Evolutionary conservation across 1,140 invertebrate genomes (phyloP), one percentile per base, ranked within the genome.

Genomic region (Papilio dardanus): DNA sequence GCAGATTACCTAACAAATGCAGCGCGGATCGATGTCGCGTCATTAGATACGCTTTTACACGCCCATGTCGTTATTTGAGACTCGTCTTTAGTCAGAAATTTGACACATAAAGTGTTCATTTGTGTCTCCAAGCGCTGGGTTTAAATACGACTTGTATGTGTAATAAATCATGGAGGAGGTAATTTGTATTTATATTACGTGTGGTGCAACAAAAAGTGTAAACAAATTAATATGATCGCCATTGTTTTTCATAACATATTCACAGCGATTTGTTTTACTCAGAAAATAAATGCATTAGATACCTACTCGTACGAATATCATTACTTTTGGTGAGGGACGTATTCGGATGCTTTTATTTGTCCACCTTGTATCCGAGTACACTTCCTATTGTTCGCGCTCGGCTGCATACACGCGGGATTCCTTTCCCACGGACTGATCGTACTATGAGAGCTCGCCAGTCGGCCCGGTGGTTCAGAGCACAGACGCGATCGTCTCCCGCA

Each of bases 11-110:
- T 82, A 84, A 86, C 77, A 80, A 79, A 80, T 77, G 77, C 77
- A 81, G 74, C 76, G 73, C 54, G 37, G 16, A 50, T 71, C 69
- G 42, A 46, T 71, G 81, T 79, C 79, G 81, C 79, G 85, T 79
- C 79, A 84, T 83, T 85, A 76, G 84, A 77, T 80, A 87, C 82
- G 85, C 81, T 87, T 83, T 86, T 83, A 83, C 78, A 76, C 24
- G 62, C 71, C 37, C 4, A 33, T 67, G 58, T 74, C 67, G 54
- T 28, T 62, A 62, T 62, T 62, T 28, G 54, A 62, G 24, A n/a
- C 54, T 28, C 54, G 54, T 62, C 54, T 62, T 62, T 62, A 24
- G 50, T 58, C 1, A 62, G 54, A 62, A 62, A 62, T 30, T 62
- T 30, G 54, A 62, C 54, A 62, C 24, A 62, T 28, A 62, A 28